A percentile compares a stretch with the other conserved stretches of the same genome.
phyloP scores from a whole-genome alignment of 2,113 vertebrate species.

The Megaceryle torquata region DNA sequence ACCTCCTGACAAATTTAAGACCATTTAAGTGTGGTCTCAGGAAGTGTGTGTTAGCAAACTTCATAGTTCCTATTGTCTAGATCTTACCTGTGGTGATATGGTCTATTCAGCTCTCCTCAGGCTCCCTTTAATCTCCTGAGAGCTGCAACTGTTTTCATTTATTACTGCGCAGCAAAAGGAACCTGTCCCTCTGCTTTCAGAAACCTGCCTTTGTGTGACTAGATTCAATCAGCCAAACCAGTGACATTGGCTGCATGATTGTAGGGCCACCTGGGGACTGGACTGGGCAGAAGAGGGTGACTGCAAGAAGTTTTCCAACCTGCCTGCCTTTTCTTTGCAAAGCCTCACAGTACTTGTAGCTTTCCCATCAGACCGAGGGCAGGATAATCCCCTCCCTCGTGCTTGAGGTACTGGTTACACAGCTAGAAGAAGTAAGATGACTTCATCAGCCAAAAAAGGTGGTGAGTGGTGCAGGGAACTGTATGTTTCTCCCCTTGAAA shows the following conservation, averaged over 20 bases:
- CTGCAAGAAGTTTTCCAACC: not conserved
- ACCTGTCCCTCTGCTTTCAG: not conserved
- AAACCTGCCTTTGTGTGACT: not conserved
- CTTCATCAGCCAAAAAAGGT: not conserved
- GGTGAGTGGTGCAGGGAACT: not conserved
- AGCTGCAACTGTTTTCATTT: slow-evolving; percentile 22
- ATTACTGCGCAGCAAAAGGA: not conserved
- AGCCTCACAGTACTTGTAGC: not conserved
- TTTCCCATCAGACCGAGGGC: not conserved
- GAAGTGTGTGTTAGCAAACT: not conserved
- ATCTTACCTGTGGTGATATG: not conserved
- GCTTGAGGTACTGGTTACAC: not conserved
- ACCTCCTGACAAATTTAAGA: not conserved
- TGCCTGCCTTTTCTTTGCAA: not conserved
- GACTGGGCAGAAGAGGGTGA: not conserved
- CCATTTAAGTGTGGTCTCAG: not conserved
- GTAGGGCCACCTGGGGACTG: not conserved
- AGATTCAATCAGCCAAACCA: not conserved
- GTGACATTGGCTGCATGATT: rapidly evolving
- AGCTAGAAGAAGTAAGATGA: not conserved
- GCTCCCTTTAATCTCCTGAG: slow-evolving; percentile 41
- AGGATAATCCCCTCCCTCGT: not conserved
- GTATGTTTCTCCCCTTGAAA: not conserved
- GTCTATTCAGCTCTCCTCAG: slow-evolving; percentile 37
- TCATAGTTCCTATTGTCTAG: not conserved